Evolutionary conservation across 2,113 vertebrate genomes (phyloP).

Genomic region (Thamnophis sirtalis): DNA sequence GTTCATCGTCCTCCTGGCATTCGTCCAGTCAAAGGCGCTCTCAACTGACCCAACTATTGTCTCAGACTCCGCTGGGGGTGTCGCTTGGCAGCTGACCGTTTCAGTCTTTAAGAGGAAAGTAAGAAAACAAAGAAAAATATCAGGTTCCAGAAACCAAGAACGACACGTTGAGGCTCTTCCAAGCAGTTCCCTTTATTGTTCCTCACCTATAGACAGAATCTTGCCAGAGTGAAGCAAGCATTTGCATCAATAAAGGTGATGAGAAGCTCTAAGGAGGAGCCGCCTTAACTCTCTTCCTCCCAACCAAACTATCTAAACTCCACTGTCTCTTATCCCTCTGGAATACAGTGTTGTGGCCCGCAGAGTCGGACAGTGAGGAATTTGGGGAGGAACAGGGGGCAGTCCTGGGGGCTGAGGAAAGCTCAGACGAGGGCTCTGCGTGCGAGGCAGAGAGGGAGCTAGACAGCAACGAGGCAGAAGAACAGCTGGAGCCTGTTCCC

Average conservation of each 20-base stretch:
- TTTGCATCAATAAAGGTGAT: neutral
- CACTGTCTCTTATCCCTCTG: neutral
- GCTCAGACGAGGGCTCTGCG: too few species aligned
- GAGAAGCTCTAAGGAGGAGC: neutral
- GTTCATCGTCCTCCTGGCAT: constrained; percentile 17
- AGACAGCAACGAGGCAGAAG: too few species aligned
- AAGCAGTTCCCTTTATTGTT: neutral
- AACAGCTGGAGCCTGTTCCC: too few species aligned
- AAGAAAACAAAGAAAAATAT: neutral
- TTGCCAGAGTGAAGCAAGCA: neutral
- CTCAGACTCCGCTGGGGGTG: constrained; percentile 53
- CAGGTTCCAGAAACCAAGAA: neutral
- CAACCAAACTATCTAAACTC: neutral
- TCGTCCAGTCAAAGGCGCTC: constrained; percentile 1
- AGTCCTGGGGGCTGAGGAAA: too few species aligned
- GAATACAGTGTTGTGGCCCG: neutral
- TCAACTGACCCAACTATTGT: neutral
- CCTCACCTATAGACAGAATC: neutral
- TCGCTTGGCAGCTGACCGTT: constrained; percentile 48
- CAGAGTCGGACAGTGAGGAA: too few species aligned
- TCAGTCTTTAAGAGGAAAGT: constrained; percentile 68
- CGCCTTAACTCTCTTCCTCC: neutral
- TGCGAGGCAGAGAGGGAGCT: too few species aligned
- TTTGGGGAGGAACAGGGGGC: too few species aligned
- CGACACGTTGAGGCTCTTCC: neutral